These are phyloP conservation scores for Cotesia congregata DNA, from an alignment of 2,888 invertebrate genomes.

Conservation along the genomic window DNA sequence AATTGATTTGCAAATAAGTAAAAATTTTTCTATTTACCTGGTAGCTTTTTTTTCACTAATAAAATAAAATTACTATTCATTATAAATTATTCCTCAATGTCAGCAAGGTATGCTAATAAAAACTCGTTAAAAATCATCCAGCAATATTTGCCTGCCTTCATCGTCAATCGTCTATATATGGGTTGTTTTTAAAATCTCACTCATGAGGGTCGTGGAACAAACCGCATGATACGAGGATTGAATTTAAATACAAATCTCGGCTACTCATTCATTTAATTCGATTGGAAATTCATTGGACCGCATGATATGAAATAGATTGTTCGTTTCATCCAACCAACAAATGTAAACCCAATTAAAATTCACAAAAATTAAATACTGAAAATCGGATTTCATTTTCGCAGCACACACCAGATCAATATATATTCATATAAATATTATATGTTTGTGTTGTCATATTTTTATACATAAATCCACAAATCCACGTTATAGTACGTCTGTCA, in stretches of 20 bases:
- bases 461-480: slow-evolving; percentile 3
- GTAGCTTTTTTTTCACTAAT: background rate
- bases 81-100: slow-evolving; percentile 14
- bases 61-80: slow-evolving; percentile 2
- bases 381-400: background rate
- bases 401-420: background rate
- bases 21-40: background rate
- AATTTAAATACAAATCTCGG: background rate
- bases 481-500: background rate
- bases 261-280: background rate
- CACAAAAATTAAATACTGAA: background rate
- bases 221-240: background rate
- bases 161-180: slow-evolving; percentile 10
- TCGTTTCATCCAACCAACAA: slow-evolving; percentile 1
- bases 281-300: background rate
- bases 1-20: too few species aligned
- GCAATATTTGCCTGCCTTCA: slow-evolving; percentile 3
- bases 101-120: slow-evolving; percentile 8
- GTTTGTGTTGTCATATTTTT: slow-evolving; percentile 24
- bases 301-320: background rate
- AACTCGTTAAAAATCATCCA: slow-evolving; percentile 1
- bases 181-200: background rate
- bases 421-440: background rate
- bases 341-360: background rate
- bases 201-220: background rate